These are phyloP conservation scores for Deilephila elpenor DNA, from an alignment of 2,888 invertebrate species.

Conservation along the genomic window DNA sequence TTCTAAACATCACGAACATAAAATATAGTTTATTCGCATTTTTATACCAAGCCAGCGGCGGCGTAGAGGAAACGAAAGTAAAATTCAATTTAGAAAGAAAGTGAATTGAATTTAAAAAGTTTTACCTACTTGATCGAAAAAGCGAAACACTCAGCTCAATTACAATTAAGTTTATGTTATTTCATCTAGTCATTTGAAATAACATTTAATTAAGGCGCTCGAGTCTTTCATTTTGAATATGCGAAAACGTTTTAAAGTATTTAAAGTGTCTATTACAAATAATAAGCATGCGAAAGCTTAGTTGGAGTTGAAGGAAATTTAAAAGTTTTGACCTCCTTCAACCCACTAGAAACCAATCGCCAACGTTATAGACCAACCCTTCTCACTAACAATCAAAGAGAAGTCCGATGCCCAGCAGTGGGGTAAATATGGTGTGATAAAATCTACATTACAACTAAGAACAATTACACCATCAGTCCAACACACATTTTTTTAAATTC, in stretches of 20 bases:
- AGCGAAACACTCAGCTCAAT: conserved; percentile 12
- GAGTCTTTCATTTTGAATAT: neutral
- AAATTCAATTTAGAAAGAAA: conserved; percentile 20
- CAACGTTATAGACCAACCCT: too few species aligned
- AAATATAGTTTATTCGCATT: neutral
- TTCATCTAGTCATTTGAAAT: neutral
- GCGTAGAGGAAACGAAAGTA: conserved; percentile 4
- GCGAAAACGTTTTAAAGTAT: too few species aligned
- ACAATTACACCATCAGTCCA: neutral
- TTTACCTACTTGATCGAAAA: conserved; percentile 22
- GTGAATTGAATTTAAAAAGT: conserved; percentile 10
- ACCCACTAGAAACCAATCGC: too few species aligned
- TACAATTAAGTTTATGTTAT: neutral
- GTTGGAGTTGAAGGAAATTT: too few species aligned
- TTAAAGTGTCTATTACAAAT: too few species aligned
- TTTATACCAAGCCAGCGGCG: neutral
- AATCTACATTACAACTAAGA: neutral
- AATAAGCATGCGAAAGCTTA: too few species aligned
- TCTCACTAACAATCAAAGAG: too few species aligned
- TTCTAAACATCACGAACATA: conserved; percentile 11
- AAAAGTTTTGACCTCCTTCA: too few species aligned
- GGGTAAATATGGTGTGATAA: too few species aligned
- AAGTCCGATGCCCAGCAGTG: too few species aligned
- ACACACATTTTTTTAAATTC: neutral
- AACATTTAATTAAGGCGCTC: neutral